Conservation (phyloP, 2,797 vertebrate species). For the Melanotaenia maccullochi region DNA sequence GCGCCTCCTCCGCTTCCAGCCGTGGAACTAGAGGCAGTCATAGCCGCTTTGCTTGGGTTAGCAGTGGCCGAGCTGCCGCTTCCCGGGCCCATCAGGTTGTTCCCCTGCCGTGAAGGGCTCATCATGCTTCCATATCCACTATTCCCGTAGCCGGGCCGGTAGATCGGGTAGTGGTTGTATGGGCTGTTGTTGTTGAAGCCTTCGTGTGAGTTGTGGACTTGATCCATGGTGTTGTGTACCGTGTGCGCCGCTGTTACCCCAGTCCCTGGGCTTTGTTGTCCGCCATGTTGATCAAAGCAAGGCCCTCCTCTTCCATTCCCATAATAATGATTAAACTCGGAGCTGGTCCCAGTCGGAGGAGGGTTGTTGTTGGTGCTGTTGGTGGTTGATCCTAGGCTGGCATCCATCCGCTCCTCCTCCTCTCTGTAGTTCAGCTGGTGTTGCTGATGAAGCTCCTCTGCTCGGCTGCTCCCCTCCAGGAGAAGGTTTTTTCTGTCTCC, state of each 20-base stretch:
- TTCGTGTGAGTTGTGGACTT: constrained; percentile 91
- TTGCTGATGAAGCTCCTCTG: constrained; percentile 69
- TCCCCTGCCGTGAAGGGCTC: constrained; percentile 87
- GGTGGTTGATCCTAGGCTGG: constrained; percentile 83
- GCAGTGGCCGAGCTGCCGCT: constrained; percentile 74
- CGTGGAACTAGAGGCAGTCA: constrained; percentile 80
- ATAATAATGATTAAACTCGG: constrained; percentile 90
- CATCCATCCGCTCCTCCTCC: constrained; percentile 80
- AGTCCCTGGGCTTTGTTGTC: constrained; percentile 95
- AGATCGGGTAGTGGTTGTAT: constrained; percentile 90
- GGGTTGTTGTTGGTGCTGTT: constrained; percentile 82
- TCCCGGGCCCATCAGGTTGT: constrained; percentile 79
- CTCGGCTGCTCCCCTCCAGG: constrained; percentile 81
- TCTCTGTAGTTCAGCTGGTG: constrained; percentile 80
- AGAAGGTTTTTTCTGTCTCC: constrained; percentile 80
- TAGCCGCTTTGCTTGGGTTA: constrained; percentile 84
- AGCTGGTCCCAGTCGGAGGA: constrained; percentile 80
- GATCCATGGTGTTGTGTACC: constrained; percentile 86
- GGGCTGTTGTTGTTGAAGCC: constrained; percentile 88
- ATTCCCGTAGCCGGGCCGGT: constrained; percentile 86
- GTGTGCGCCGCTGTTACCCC: constrained; percentile 88
- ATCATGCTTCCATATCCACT: constrained; percentile 87
- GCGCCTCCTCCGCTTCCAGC: constrained; percentile 36
- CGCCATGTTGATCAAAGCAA: constrained; percentile 98
- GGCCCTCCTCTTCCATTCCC: constrained; percentile 91